Percentiles rank a stretch among this genome's conserved stretches.
phyloP scores from a whole-genome alignment of 2,113 vertebrate genomes.

The Tylochromis polylepis region DNA sequence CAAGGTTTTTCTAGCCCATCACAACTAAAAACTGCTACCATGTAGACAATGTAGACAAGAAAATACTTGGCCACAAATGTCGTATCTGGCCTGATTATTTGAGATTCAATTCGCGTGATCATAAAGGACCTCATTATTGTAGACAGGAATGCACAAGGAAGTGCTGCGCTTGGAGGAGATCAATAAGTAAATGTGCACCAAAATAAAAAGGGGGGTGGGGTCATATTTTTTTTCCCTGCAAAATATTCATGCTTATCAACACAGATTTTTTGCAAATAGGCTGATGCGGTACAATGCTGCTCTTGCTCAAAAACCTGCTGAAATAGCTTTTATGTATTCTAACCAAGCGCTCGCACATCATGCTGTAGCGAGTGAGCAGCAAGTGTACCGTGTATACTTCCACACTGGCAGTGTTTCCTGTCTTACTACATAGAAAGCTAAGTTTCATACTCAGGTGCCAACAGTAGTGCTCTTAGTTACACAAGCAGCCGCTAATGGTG shows the following conservation, averaged over 20 bases:
- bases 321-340: slow-evolving; percentile 46
- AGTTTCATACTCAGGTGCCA: slow-evolving; percentile 37
- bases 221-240: slow-evolving; percentile 14
- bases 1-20: not conserved
- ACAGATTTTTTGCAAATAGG: slow-evolving; percentile 48
- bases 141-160: slow-evolving; percentile 10
- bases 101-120: not conserved
- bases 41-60: not conserved
- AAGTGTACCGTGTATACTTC: slow-evolving; percentile 27
- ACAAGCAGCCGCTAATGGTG: slow-evolving; percentile 45
- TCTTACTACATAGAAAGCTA: slow-evolving; percentile 13
- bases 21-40: not conserved
- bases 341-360: slow-evolving; percentile 33
- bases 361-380: slow-evolving; percentile 24
- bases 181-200: slow-evolving; percentile 9
- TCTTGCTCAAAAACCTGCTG: slow-evolving; percentile 52
- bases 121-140: slow-evolving; percentile 2
- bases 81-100: not conserved
- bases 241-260: slow-evolving; percentile 54
- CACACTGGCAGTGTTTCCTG: slow-evolving; percentile 18
- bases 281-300: slow-evolving; percentile 53
- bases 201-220: not conserved
- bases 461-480: slow-evolving; percentile 51
- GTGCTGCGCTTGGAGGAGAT: slow-evolving; percentile 26
- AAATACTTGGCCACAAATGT: not conserved